Evolutionary conservation across 2,113 vertebrate species (phyloP), one percentile per base, ranked within the genome.

Genomic region (Pardalotus punctatus): DNA sequence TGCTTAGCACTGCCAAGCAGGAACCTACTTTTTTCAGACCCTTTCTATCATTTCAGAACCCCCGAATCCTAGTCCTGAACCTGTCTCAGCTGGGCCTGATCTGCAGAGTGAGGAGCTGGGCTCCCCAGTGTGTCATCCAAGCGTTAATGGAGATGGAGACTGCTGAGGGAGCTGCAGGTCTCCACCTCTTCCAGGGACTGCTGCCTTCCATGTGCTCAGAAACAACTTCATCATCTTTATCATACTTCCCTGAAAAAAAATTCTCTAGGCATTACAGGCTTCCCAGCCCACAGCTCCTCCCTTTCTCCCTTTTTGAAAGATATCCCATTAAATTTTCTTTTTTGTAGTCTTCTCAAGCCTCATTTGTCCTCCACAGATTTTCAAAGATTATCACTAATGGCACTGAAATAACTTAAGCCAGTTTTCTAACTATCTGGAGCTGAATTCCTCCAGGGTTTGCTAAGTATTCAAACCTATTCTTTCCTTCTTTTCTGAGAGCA

Each of bases 361-460:
- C 87, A 90, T 94, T 96, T 93, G 84, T 79, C 47, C 83, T 91
- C 81, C 31, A 40, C 56, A 81, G 87, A 79, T 94, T 96, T 93
- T 93, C 81, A 60, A 48, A 94, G 84, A 94, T 91, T 91, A 96
- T 51, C 51, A 60, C 81, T 95, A 93, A 95, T 87, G 78, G 92
- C 81, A 87, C 38, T 81, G 81, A 93, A 95, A 94, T 87, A 20
- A 16, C 78, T 95, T 67, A 88, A 94, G 84, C 38, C 77, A 76
- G 78, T 90, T 91, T 91, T 82, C 53, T 71, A 54, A 84, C 81
- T 67, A 56, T 43, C 54, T 27, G 3, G 72, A 94, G 65, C 65
- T n/a, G 84, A 95, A 90, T 79, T 87, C 73, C 94, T 95, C 81
- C 57, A 71, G 73, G 92, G 43, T 81, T 78, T 67, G 70, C 61